phyloP scores from a whole-genome alignment of 2,797 vertebrate genomes.

The Fratercula arctica region DNA sequence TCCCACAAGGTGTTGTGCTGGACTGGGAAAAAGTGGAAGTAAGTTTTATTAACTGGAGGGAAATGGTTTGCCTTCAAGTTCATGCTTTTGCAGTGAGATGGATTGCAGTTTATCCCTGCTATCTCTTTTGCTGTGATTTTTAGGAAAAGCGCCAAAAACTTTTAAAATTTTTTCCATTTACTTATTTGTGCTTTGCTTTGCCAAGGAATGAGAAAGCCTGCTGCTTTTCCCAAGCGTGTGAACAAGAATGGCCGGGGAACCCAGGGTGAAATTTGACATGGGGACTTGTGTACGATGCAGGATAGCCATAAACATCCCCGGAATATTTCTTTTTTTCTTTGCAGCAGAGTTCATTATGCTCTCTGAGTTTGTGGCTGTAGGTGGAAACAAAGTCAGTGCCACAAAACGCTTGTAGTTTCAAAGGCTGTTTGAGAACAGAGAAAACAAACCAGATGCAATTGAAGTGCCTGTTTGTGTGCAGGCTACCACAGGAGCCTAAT shows the following conservation, averaged over 20 bases:
- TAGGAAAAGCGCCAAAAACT: constrained; percentile 45
- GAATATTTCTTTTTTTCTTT: neutral
- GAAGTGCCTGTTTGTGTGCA: neutral
- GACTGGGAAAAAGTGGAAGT: constrained; percentile 7
- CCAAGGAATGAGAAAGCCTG: constrained; percentile 15
- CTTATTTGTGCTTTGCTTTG: constrained; percentile 23
- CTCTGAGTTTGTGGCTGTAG: neutral
- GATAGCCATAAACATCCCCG: neutral
- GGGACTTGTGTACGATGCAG: neutral
- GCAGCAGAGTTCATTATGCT: neutral
- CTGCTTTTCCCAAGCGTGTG: constrained; percentile 30
- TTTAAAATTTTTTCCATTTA: neutral
- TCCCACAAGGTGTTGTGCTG: neutral
- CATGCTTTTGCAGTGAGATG: neutral
- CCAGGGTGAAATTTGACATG: neutral
- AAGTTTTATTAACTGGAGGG: neutral
- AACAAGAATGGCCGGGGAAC: constrained; percentile 19
- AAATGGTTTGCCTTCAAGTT: constrained; percentile 14
- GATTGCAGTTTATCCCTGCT: constrained; percentile 43
- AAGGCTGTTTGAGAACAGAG: neutral
- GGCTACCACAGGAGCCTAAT: neutral
- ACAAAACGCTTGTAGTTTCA: neutral
- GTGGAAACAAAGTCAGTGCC: neutral
- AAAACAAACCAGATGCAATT: neutral
- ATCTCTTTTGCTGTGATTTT: constrained; percentile 53